Base-by-base conservation (phyloP, 2,113 vertebrate genomes). In the Stegostoma tigrinum region DNA sequence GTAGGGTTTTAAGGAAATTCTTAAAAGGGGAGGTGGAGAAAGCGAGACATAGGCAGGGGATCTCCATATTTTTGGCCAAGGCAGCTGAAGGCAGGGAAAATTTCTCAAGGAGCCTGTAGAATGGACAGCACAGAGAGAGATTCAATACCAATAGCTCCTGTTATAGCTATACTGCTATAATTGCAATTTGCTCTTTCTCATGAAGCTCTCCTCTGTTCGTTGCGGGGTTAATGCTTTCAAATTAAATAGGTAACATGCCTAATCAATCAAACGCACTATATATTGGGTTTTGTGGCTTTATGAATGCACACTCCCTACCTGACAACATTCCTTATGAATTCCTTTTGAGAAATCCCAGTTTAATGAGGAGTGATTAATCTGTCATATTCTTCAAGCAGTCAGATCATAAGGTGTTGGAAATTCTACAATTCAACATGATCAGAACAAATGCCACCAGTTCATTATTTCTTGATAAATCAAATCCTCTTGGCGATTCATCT, bases 221-320 rank as follows among this genome's bases (percentile, higher is more conserved):
- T 12, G 12, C 42, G 24, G 5, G 3, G 66, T 30, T 94, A 94
- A 94, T 48, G 38, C 38, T 0, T 45, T 94, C 21, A 68, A 38
- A n/a, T 67, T 94, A 67, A 67, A 66, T n/a, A 67, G 93, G 67
- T 70, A 45, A 67, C 67, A 45, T 24, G 48, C 38, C 66, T 70
- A 48, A 94, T 94, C 66, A 94, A 45, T 94, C 93, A 94, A 94
- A 24, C 93, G 48, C 93, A 94, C 3, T 10, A 94, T 70, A 67
- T 68, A 70, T 45, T 21, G 45, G 48, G 64, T 70, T 94, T 94
- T 27, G 66, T 38, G 3, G n/a, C 7, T 42, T 67, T 67, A 70
- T 45, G 70, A 94, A 94, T 19, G 38, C 24, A 24, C 66, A 70
- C 67, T 94, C 93, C 93, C 67, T 94, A 42, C 23, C 67, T 24